These are phyloP conservation scores for Florisuga fusca DNA, from an alignment of 2,797 vertebrate species.

Conservation along the genomic window DNA sequence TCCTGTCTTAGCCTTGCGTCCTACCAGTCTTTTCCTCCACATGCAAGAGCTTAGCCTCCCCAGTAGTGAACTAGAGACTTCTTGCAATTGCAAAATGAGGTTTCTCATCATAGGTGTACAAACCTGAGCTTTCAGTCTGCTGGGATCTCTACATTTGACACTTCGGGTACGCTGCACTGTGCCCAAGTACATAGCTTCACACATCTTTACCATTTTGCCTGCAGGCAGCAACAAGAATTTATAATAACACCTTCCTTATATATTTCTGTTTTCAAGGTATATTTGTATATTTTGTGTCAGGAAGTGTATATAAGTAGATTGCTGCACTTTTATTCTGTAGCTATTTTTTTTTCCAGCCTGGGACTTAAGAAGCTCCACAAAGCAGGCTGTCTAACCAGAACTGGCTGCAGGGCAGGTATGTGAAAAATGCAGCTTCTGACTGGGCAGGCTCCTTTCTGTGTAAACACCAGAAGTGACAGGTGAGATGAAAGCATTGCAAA, in stretches of 20 bases:
- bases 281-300: background rate
- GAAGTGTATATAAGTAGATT: background rate
- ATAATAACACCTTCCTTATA: background rate
- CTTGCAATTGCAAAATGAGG: background rate
- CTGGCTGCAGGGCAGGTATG: constrained; percentile 61
- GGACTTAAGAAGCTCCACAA: background rate
- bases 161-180: background rate
- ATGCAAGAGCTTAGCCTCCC: background rate
- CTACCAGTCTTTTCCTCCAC: background rate
- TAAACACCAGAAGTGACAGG: constrained; percentile 45
- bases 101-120: background rate
- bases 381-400: background rate
- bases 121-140: background rate
- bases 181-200: background rate
- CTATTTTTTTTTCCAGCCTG: background rate
- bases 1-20: background rate
- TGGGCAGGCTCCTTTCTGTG: background rate
- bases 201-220: background rate
- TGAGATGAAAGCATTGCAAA: constrained; percentile 15
- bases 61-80: background rate
- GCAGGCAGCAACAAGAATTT: background rate
- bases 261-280: background rate
- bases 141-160: background rate
- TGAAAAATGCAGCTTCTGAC: constrained; percentile 51
- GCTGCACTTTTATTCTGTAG: background rate